Percentiles rank a stretch among this genome's conserved stretches.
phyloP scores from a whole-genome alignment of 1,140 invertebrate species.

The Trypoxylus dichotomus region DNA sequence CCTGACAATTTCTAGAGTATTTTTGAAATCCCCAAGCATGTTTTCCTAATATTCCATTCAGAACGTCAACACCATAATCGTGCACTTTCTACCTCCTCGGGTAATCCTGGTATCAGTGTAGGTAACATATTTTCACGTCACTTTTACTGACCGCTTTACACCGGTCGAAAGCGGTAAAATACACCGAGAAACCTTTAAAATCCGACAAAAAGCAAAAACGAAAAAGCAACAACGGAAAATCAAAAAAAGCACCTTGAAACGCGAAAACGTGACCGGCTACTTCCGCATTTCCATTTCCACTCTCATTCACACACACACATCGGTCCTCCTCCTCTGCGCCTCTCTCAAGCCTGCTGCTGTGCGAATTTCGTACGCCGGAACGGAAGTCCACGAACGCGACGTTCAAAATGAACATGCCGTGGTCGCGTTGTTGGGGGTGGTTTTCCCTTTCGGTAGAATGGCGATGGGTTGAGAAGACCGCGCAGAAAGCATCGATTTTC shows the following conservation, averaged over 20 bases:
- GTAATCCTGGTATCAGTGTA: neutral
- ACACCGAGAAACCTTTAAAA: neutral
- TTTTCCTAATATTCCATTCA: neutral
- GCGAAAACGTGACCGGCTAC: neutral
- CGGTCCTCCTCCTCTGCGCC: neutral
- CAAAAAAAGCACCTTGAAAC: neutral
- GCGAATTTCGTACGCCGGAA: neutral
- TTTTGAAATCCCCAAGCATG: neutral
- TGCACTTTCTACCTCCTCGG: neutral
- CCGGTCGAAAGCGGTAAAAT: neutral
- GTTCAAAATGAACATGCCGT: slow-evolving; percentile 12
- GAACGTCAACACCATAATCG: neutral
- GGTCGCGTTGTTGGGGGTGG: neutral
- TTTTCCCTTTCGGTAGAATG: neutral
- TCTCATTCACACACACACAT: neutral
- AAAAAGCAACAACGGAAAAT: neutral
- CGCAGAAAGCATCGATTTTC: slow-evolving; percentile 21
- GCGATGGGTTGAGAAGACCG: slow-evolving; percentile 9
- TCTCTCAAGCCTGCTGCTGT: neutral
- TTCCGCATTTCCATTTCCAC: slow-evolving; percentile 1
- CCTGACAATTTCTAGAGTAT: neutral
- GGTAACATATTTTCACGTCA: slow-evolving; percentile 4
- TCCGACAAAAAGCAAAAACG: neutral
- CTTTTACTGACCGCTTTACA: neutral
- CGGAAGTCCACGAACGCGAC: slow-evolving; percentile 14